Evolutionary conservation across 2,888 invertebrate genomes (phyloP).

Genomic region (Clusia tigrina): DNA sequence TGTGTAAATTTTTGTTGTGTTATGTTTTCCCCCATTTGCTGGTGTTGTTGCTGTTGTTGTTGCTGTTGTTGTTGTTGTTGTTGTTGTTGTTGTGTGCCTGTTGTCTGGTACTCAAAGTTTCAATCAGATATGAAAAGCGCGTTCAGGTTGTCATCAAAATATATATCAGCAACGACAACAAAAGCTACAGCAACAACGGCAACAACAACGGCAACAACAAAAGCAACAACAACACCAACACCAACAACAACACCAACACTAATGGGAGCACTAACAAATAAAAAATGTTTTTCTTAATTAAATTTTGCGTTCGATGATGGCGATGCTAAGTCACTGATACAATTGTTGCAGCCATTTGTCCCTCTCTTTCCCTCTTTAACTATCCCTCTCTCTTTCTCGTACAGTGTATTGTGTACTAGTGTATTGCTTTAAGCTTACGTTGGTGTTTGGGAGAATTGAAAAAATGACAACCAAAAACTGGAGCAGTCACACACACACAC

Average conservation of each 20-base stretch:
- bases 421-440: not conserved
- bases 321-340: slow-evolving; percentile 5
- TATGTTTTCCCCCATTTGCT: not conserved
- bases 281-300: slow-evolving; percentile 52
- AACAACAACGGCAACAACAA: too few relatives aligned
- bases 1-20: not conserved
- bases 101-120: slow-evolving; percentile 29
- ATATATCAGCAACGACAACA: not conserved
- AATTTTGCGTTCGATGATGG: slow-evolving; percentile 50
- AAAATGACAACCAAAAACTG: not conserved
- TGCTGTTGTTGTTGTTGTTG: too few relatives aligned
- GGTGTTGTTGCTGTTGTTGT: too few relatives aligned
- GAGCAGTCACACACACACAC: slow-evolving; percentile 1
- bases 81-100: too few relatives aligned
- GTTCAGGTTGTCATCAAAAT: slow-evolving; percentile 33
- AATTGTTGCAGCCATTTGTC: not conserved
- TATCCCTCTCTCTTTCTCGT: not conserved
- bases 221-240: too few relatives aligned
- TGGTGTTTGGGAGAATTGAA: not conserved
- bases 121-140: slow-evolving; percentile 55
- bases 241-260: too few relatives aligned
- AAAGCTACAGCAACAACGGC: too few relatives aligned
- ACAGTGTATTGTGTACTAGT: not conserved
- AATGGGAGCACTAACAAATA: too few relatives aligned
- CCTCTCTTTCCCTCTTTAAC: not conserved